These are phyloP conservation scores for Acrobasis consociella DNA, from an alignment of 2,888 invertebrate genomes.

Conservation along the genomic window DNA sequence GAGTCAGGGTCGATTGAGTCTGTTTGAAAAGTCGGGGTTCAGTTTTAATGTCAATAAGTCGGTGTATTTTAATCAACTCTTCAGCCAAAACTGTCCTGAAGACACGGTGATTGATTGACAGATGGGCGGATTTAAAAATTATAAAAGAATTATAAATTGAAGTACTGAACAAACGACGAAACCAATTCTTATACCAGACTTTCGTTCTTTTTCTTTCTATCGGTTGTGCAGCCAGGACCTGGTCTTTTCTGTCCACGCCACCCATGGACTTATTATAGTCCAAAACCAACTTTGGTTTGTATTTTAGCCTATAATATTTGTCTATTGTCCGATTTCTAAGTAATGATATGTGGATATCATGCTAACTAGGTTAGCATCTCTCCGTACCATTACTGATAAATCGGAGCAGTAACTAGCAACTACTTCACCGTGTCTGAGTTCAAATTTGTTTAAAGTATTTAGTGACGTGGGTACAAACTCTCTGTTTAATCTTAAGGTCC, in stretches of 20 bases:
- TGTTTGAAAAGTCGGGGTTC: conserved; percentile 25
- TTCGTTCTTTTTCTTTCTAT: conserved; percentile 21
- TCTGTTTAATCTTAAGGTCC: not conserved
- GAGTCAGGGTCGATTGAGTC: not conserved
- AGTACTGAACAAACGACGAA: conserved; percentile 27
- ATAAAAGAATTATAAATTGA: conserved; percentile 32
- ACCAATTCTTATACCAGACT: conserved; percentile 35
- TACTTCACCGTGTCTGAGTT: not conserved
- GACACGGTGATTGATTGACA: conserved; percentile 27
- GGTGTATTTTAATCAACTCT: conserved; percentile 17
- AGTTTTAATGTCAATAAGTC: conserved; percentile 28
- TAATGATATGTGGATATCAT: too few species aligned
- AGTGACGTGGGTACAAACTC: not conserved
- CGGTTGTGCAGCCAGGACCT: conserved; percentile 35
- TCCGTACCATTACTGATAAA: too few species aligned
- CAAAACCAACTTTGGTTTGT: conserved; percentile 26
- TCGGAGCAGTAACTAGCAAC: too few species aligned
- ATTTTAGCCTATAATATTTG: too few species aligned
- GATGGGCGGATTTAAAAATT: conserved; percentile 25
- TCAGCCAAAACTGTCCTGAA: conserved; percentile 30
- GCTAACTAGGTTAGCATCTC: too few species aligned
- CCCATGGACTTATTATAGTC: conserved; percentile 32
- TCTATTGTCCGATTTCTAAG: too few species aligned
- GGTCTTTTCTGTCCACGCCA: conserved; percentile 42
- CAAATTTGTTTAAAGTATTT: not conserved